phyloP scores from a whole-genome alignment of 2,888 invertebrate genomes.

The Heliconius sara region DNA sequence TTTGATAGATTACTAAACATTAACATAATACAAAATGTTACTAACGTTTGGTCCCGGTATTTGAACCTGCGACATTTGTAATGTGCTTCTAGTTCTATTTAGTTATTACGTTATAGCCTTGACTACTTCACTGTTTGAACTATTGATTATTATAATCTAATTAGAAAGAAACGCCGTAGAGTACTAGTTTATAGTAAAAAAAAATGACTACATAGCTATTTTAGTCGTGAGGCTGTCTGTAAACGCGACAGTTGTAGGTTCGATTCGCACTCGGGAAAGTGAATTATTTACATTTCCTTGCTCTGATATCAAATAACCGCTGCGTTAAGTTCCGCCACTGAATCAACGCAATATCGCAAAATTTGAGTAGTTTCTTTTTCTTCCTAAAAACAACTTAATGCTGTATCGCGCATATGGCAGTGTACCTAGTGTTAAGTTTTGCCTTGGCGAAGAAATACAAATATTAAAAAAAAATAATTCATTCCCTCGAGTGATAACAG shows the following conservation, averaged over 20 bases:
- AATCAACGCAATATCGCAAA: not conserved
- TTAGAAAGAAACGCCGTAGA: not conserved
- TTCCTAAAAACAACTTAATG: not conserved
- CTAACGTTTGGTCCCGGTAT: not conserved
- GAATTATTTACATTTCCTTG: not conserved
- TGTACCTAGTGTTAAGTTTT: not conserved
- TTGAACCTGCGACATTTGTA: slow-evolving; percentile 10
- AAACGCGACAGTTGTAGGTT: not conserved
- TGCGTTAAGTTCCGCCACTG: not conserved
- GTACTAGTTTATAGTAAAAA: not conserved
- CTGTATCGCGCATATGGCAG: not conserved
- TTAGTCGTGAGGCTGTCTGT: not conserved
- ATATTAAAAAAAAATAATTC: too few species aligned
- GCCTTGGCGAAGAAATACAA: not conserved
- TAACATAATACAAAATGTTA: not conserved
- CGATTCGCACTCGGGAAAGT: not conserved
- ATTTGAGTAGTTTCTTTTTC: too few species aligned
- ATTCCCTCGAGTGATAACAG: too few species aligned
- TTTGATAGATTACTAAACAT: too few species aligned
- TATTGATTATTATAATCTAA: slow-evolving; percentile 11
- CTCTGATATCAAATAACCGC: not conserved
- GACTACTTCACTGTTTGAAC: not conserved
- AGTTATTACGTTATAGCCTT: not conserved
- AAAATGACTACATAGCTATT: not conserved
- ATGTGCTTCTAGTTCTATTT: not conserved